Conservation (phyloP, 2,113 vertebrate genomes). For the Megaceryle torquata region DNA sequence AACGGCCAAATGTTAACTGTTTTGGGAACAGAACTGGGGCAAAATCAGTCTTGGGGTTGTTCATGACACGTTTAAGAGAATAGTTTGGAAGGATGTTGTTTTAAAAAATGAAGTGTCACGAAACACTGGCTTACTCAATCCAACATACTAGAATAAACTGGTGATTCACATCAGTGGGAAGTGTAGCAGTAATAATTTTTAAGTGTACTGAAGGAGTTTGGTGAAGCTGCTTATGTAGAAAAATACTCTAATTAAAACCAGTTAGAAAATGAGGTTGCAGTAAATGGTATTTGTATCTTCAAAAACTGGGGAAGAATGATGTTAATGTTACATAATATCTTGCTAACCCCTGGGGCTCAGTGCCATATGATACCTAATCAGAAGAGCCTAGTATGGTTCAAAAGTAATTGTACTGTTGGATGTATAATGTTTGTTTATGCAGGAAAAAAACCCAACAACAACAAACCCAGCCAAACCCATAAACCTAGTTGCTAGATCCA, state of each 20-base stretch:
- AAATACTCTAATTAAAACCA: not conserved
- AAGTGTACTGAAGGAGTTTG: not conserved
- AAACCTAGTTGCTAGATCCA: not conserved
- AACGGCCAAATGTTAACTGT: not conserved
- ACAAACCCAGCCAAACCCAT: not conserved
- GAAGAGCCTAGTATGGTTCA: not conserved
- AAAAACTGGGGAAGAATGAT: not conserved
- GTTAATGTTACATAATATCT: not conserved
- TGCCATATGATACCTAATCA: not conserved
- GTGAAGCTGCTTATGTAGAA: not conserved
- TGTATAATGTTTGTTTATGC: not conserved
- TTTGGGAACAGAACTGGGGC: not conserved
- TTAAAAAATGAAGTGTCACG: not conserved
- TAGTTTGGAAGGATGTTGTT: not conserved
- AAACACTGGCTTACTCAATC: not conserved
- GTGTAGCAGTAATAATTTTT: not conserved
- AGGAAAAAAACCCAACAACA: not conserved
- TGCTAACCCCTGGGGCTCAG: not conserved
- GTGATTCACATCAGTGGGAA: slow-evolving; percentile 2
- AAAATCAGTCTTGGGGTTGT: not conserved
- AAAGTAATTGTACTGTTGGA: not conserved
- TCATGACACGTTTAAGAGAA: not conserved
- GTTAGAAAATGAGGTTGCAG: not conserved
- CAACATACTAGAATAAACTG: not conserved
- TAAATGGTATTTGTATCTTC: not conserved